These are phyloP conservation scores for Vanessa atalanta DNA, from an alignment of 1,140 invertebrate species.

Conservation along the genomic window DNA sequence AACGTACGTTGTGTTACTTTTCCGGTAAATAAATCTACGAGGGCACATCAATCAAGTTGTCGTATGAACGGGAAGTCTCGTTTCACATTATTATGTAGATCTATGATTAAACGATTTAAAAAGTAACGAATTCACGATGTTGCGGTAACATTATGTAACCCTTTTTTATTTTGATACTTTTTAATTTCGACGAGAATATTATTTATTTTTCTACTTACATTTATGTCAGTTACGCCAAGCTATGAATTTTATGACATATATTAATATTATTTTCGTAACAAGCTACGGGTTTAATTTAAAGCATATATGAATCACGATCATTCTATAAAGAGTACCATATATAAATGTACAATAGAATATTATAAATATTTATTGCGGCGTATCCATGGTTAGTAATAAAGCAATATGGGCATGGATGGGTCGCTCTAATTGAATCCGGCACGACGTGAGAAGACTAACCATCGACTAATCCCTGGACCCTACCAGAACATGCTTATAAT, in stretches of 20 bases:
- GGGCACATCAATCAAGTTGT: conserved; percentile 77
- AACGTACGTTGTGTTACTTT: conserved; percentile 74
- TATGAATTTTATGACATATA: conserved; percentile 17
- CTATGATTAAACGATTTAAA: conserved; percentile 74
- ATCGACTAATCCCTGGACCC: conserved; percentile 49
- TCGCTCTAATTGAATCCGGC: conserved; percentile 66
- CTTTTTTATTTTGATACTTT: conserved; percentile 29
- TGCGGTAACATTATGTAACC: conserved; percentile 51
- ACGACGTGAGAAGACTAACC: conserved; percentile 55
- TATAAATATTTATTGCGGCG: conserved; percentile 36
- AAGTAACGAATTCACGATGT: conserved; percentile 66
- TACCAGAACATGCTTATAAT: conserved; percentile 56
- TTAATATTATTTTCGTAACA: neutral
- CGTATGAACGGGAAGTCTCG: conserved; percentile 73
- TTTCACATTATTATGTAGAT: conserved; percentile 76
- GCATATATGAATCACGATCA: conserved; percentile 1
- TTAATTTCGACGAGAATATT: neutral
- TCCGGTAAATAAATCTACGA: conserved; percentile 76
- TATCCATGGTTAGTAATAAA: conserved; percentile 34
- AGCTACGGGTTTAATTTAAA: neutral
- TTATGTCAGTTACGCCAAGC: conserved; percentile 20
- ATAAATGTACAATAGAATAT: conserved; percentile 26
- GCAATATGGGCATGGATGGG: conserved; percentile 49
- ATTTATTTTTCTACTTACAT: neutral
- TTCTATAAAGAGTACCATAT: conserved; percentile 1